Conservation (phyloP, 1,140 invertebrate species). For the Caenorhabditis tropicalis region DNA sequence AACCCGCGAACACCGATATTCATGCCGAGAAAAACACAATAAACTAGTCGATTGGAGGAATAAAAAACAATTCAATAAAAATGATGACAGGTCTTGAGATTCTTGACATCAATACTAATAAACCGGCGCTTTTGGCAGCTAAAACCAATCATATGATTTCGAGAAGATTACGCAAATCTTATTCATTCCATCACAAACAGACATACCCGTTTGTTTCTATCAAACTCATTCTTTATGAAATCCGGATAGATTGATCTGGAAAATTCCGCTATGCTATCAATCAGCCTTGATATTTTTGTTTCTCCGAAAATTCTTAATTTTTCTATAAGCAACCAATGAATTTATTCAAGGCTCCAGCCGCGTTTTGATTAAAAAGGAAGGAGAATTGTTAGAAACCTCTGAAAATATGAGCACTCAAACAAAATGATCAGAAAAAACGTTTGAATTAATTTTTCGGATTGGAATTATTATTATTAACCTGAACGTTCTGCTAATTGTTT, state of each 20-base stretch:
- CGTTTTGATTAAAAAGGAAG: no score
- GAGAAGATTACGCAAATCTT: conserved; percentile 5
- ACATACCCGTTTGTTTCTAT: conserved; percentile 38
- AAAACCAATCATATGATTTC: background rate
- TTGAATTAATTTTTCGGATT: no score
- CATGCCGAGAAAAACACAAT: conserved; percentile 8
- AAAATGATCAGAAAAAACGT: no score
- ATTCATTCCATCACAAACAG: conserved; percentile 8
- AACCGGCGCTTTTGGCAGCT: background rate
- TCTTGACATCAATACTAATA: conserved; percentile 12
- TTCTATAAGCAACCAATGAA: no score
- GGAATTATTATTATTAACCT: no score
- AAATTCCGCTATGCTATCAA: no score
- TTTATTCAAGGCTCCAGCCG: no score
- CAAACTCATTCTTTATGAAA: background rate
- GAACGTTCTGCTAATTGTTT: no score
- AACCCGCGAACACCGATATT: background rate
- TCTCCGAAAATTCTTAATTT: no score
- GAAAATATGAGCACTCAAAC: no score
- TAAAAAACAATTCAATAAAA: conserved; percentile 6
- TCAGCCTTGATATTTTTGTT: no score
- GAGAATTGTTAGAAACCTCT: no score
- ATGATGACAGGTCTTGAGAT: conserved; percentile 24
- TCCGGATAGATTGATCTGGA: background rate
- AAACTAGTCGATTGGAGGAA: background rate